Conservation (phyloP, 2,113 vertebrate genomes). For the Oreocharis arfaki region DNA sequence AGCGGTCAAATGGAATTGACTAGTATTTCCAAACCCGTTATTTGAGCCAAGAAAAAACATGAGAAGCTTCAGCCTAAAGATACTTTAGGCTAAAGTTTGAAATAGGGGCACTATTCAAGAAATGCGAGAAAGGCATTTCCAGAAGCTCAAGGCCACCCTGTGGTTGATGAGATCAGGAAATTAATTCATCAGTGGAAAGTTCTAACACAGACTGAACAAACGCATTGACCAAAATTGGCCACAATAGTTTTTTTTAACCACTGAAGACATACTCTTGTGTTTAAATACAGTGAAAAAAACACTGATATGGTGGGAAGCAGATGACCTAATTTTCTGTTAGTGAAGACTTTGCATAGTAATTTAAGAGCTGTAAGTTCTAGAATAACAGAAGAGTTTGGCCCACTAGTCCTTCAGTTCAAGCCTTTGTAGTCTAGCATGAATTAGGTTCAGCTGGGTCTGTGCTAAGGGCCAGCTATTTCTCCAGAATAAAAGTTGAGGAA, state of each 20-base stretch:
- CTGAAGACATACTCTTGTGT: neutral
- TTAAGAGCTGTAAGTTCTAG: neutral
- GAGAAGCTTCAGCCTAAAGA: neutral
- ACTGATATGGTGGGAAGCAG: neutral
- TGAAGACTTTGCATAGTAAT: neutral
- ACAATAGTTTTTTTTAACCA: neutral
- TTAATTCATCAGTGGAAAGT: neutral
- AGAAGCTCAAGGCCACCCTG: neutral
- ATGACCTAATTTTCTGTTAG: neutral
- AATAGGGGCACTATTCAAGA: neutral
- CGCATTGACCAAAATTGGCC: neutral
- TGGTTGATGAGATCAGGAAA: neutral
- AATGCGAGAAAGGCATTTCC: neutral
- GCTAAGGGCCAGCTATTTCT: neutral
- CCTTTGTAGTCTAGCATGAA: neutral
- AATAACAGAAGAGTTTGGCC: neutral
- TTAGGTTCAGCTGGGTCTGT: neutral
- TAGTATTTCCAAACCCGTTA: neutral
- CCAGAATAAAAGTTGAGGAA: neutral
- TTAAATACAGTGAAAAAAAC: neutral
- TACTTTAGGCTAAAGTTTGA: neutral
- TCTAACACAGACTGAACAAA: neutral
- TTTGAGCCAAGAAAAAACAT: neutral
- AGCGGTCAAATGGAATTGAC: neutral
- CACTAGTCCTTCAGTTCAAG: accelerated